Base-by-base conservation (phyloP, 1,140 invertebrate species). In the Ctenoplectra terminalis region DNA sequence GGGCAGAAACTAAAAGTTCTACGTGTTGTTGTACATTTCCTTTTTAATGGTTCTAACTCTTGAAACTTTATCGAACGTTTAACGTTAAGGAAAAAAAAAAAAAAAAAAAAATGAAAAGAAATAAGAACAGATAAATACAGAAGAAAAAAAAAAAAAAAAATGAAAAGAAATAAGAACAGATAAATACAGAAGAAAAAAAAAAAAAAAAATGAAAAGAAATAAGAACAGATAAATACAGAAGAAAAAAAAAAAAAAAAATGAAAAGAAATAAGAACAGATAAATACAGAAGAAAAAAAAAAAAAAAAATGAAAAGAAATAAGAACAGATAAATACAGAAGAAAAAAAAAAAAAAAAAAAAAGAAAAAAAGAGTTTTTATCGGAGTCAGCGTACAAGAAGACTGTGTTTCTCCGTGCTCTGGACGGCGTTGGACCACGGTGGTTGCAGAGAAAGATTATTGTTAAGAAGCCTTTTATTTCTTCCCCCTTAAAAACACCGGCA, bases 1-100 rank as follows among this genome's bases (percentile, higher is more conserved):
- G 46, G 34, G 60, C 73, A 52, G 71, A 52, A 81, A 56, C 82
- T 80, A 72, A 87, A 60, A 88, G 82, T 89, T 88, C 74, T 89
- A 81, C 78, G 40, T 78, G 69, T 88, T 88, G 83, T 89, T 89
- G 72, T 81, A 87, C 56, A 85, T 86, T 88, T 89, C 48, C 40
- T 87, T 88, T 87, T 88, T 61, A 69, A 76, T 79, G 83, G 58
- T 85, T 87, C 73, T 89, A 81, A 79, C 66, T 60, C 71, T 89
- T 85, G 64, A 85, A 80, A 76, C 69, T 85, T 83, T 85, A 88
- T 63, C 37, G 52, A 60, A 79, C 48, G 76, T 83, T 85, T 83
- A 76, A 85, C 70, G 63, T 46, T 87, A 83, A 87, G 63, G 76
- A 48, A 40, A 40, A 40, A 40, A 40, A 4, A n/a, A n/a, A n/a